Base-by-base conservation (phyloP, 23 tunicate species). In the Oikopleura dioica region DNA sequence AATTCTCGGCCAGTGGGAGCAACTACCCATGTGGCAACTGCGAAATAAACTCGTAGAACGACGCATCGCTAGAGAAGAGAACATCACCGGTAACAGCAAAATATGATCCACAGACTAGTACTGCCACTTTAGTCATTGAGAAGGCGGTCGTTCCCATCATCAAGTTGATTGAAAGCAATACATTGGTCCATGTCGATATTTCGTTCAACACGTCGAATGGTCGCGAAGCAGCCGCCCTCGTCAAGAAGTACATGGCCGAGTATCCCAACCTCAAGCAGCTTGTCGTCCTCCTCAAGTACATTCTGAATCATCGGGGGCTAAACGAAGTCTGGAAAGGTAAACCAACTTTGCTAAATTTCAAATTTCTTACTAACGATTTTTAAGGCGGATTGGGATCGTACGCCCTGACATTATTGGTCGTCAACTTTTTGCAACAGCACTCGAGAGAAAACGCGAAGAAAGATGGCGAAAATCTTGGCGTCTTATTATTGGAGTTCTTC, bases 381-480 rank as follows among this genome's bases (percentile, higher is more conserved):
- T n/a, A n/a, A n/a, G 97, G 97, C n/a, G 97, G 97, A 0, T 34
- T 92, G 37, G 82, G 97, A 44, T 83, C 88, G 0, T 92, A 92
- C 67, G 77, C 97, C 1, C 82, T 92, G 0, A 87, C 87, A 26
- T 69, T 83, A 1, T 78, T 92, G 78, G 83, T 83, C 50, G 84
- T 92, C 69, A 85, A 81, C 75, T 89, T 89, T 77, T 77, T 89
- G 0, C 72, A 63, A 29, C 72, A 63, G 30, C 95, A 94, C 44
- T 81, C 88, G 33, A 68, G 89, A 9, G 59, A 29, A 1, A 82
- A 82, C 26, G 84, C 84, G 2, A 36, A 79, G 28, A 16, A 59
- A 1, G 76, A 68, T 5, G 72, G 77, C 9, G 78, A 78, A 23
- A 94, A 94, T 76, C 79, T 94, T 1, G 99, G 88, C 0, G 86